These are phyloP conservation scores for Drosophila mulleri DNA, from an alignment of 2,888 invertebrate species.

Conservation along the genomic window DNA sequence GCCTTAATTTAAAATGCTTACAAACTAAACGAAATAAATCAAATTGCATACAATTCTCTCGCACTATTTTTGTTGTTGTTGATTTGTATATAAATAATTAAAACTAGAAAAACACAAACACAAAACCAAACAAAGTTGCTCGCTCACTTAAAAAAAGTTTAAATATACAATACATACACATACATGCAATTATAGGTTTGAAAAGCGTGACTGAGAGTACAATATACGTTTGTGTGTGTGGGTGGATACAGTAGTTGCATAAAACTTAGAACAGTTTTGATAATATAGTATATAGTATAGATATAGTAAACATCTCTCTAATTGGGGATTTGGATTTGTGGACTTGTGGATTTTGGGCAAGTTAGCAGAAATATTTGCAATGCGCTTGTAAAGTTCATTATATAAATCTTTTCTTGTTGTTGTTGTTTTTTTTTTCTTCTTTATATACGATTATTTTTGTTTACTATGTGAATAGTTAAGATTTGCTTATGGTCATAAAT, in stretches of 20 bases:
- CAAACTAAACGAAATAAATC: conserved; percentile 61
- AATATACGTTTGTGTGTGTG: conserved; percentile 23
- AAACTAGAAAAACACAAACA: conserved; percentile 78
- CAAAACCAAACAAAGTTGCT: conserved; percentile 63
- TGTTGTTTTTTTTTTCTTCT: background rate
- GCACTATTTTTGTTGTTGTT: conserved; percentile 31
- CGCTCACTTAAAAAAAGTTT: conserved; percentile 49
- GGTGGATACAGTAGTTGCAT: conserved; percentile 52
- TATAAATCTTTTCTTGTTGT: conserved; percentile 29
- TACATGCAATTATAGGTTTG: conserved; percentile 39
- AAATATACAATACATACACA: conserved; percentile 52
- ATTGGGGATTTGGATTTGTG: conserved; percentile 33
- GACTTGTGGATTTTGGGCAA: conserved; percentile 63
- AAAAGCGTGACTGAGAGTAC: conserved; percentile 42
- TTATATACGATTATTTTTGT: conserved; percentile 40
- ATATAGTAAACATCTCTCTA: conserved; percentile 33
- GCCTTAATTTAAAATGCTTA: conserved; percentile 66
- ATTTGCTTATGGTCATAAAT: conserved; percentile 61
- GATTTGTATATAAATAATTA: conserved; percentile 70
- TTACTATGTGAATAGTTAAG: conserved; percentile 64
- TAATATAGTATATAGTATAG: conserved; percentile 31
- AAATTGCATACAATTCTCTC: conserved; percentile 57
- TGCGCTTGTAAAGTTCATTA: conserved; percentile 59
- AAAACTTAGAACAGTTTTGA: conserved; percentile 78
- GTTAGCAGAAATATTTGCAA: conserved; percentile 70